These are phyloP conservation scores for Pithys albifrons DNA, from an alignment of 2,113 vertebrate species.

Conservation along the genomic window DNA sequence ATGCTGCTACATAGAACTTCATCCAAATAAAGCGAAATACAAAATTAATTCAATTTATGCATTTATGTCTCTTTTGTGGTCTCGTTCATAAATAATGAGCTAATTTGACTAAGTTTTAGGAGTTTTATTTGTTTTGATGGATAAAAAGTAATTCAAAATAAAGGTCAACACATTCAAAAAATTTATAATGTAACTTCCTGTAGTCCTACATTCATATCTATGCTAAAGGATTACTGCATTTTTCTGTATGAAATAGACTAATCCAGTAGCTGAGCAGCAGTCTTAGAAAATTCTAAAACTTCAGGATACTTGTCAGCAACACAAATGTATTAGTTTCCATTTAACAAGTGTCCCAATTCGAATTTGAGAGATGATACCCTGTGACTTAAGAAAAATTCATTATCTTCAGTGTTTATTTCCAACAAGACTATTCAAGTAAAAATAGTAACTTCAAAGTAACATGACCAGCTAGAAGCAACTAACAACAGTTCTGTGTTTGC, in stretches of 20 bases:
- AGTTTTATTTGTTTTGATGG: not conserved
- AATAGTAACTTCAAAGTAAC: not conserved
- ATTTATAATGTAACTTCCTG: not conserved
- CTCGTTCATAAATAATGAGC: not conserved
- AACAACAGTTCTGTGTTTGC: not conserved
- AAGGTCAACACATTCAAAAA: not conserved
- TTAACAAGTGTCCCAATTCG: not conserved
- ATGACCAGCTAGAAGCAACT: not conserved
- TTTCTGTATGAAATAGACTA: not conserved
- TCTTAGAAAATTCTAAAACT: not conserved
- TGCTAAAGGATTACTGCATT: not conserved
- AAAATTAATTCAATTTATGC: not conserved
- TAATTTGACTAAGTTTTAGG: not conserved
- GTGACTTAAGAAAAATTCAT: not conserved
- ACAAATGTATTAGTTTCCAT: not conserved
- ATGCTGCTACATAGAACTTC: not conserved
- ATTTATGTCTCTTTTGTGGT: not conserved
- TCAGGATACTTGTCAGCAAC: not conserved
- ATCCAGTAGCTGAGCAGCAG: not conserved
- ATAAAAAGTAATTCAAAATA: not conserved
- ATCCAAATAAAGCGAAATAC: not conserved
- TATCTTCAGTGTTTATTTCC: not conserved
- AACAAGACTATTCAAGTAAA: not conserved
- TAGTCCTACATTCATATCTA: not conserved
- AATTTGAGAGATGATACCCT: not conserved